Evolutionary conservation across 2,797 vertebrate genomes (phyloP).

Genomic region (Cryptoprocta ferox): DNA sequence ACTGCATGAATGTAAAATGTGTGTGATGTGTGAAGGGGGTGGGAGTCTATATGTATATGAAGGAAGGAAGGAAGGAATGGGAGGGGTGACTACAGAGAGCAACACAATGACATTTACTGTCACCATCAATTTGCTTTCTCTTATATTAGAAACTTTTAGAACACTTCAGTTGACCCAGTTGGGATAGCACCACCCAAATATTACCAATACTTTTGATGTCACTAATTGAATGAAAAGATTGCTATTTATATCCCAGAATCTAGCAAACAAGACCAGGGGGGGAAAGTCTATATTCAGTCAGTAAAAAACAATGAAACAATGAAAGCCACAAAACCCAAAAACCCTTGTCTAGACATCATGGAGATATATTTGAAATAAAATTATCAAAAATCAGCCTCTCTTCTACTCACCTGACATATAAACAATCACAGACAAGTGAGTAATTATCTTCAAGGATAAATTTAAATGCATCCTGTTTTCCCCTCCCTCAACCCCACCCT

Average conservation of each 20-base stretch:
- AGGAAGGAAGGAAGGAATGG: background rate
- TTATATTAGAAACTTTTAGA: background rate
- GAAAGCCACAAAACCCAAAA: background rate
- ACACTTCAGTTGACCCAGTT: background rate
- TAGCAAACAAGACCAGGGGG: background rate
- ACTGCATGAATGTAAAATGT: background rate
- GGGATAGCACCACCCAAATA: background rate
- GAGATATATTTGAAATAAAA: conserved; percentile 18
- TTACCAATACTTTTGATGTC: background rate
- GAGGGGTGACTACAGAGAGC: background rate
- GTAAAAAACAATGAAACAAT: background rate
- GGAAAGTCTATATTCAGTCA: background rate
- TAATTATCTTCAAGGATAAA: background rate
- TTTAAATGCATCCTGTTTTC: background rate
- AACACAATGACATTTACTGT: background rate
- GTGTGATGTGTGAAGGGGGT: background rate
- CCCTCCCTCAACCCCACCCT: background rate
- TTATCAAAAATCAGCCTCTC: background rate
- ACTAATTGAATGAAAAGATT: background rate
- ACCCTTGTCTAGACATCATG: background rate
- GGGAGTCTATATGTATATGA: background rate
- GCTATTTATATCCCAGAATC: background rate
- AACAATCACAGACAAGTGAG: background rate
- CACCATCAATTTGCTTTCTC: background rate
- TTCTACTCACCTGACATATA: background rate